Percentiles rank a stretch among this genome's conserved stretches.
These are phyloP conservation scores for Chaetophractus vellerosus DNA, from an alignment of 2,797 vertebrate genomes.

Conservation along the genomic window DNA sequence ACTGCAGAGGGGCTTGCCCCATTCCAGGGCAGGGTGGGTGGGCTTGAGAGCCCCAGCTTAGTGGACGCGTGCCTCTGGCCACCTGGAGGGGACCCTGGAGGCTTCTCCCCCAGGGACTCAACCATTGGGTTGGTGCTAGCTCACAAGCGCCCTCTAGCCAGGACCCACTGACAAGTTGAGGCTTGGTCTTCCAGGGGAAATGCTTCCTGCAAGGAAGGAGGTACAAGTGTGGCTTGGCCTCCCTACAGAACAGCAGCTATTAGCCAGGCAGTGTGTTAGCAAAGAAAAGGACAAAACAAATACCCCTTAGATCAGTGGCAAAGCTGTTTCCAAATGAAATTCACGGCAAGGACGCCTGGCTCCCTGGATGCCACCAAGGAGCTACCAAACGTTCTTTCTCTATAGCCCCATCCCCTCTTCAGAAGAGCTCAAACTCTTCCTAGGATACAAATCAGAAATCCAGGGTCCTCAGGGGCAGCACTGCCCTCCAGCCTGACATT, in stretches of 20 bases:
- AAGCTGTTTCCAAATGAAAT: neutral
- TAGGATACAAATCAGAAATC: neutral
- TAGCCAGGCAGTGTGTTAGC: neutral
- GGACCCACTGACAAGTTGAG: neutral
- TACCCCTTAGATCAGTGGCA: neutral
- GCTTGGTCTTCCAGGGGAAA: neutral
- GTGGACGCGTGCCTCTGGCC: neutral
- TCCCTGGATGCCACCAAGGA: neutral
- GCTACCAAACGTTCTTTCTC: neutral
- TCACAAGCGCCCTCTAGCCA: neutral
- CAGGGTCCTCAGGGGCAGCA: neutral
- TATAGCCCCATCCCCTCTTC: neutral
- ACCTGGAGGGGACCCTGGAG: neutral
- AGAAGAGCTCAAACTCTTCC: neutral
- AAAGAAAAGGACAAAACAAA: neutral
- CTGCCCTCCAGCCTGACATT: neutral
- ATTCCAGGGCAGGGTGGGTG: too few relatives aligned
- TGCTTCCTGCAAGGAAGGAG: neutral
- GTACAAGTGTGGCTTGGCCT: neutral
- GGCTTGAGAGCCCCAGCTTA: neutral
- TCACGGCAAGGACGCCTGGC: neutral
- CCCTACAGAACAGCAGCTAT: neutral
- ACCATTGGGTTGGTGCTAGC: too few relatives aligned
- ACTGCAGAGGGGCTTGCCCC: neutral
- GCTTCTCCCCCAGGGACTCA: too few relatives aligned